Evolutionary conservation across 2,888 invertebrate genomes (phyloP).

Genomic region (Ichneumon xanthorius): DNA sequence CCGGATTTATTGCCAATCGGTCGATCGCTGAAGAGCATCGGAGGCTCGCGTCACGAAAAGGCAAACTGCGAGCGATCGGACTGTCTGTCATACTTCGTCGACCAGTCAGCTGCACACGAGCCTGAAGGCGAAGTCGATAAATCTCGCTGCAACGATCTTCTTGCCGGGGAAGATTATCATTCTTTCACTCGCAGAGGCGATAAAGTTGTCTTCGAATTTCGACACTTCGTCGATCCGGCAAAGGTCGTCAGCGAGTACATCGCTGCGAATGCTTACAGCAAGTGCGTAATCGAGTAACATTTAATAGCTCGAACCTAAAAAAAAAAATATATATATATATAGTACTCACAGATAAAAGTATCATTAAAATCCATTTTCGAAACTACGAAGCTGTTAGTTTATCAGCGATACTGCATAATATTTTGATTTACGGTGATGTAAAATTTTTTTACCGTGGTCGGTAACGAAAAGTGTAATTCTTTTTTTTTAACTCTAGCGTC

Average conservation of each 20-base stretch:
- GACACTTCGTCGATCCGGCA: conserved; percentile 69
- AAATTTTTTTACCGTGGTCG: no score
- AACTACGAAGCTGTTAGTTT: no score
- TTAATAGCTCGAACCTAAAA: not conserved
- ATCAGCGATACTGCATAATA: no score
- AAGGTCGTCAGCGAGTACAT: conserved; percentile 68
- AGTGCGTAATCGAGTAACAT: conserved; percentile 61
- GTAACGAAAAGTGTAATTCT: no score
- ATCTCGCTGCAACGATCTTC: not conserved
- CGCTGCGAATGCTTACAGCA: conserved; percentile 67
- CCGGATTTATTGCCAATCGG: not conserved
- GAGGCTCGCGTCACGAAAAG: conserved; percentile 28
- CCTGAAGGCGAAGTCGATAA: conserved; percentile 13
- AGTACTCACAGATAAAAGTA: no score
- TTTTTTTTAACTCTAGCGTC: no score
- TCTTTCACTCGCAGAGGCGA: conserved; percentile 48
- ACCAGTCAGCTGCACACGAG: not conserved
- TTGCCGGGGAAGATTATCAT: not conserved
- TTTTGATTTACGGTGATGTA: no score
- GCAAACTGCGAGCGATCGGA: conserved; percentile 38
- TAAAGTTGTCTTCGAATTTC: conserved; percentile 69
- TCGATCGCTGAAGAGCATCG: conserved; percentile 1
- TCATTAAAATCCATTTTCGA: no score
- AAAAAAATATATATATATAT: not conserved
- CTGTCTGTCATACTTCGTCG: conserved; percentile 51